These are phyloP conservation scores for Neoscelio sp. DNA, from an alignment of 2,888 invertebrate genomes.

Conservation along the genomic window DNA sequence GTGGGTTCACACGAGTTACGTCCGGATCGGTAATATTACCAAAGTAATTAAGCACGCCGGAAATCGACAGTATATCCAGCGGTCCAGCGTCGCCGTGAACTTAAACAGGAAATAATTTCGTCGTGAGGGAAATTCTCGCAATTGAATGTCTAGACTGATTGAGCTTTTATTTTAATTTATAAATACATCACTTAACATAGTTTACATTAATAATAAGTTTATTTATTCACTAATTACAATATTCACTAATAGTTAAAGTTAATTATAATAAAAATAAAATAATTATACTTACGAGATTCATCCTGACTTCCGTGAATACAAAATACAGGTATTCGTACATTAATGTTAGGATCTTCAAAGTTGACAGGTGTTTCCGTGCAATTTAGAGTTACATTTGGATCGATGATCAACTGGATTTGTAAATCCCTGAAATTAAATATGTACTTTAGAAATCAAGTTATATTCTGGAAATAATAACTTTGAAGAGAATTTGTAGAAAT, in stretches of 20 bases:
- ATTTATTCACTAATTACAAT: too few species aligned
- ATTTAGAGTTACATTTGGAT: slow-evolving; percentile 12
- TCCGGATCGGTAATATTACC: slow-evolving; percentile 21
- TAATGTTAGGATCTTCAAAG: slow-evolving; percentile 51
- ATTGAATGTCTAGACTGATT: too few species aligned
- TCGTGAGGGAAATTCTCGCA: too few species aligned
- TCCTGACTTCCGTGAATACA: slow-evolving; percentile 50
- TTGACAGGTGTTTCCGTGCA: slow-evolving; percentile 8
- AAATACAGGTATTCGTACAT: slow-evolving; percentile 42
- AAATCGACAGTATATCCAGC: slow-evolving; percentile 33
- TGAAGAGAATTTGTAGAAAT: too few species aligned
- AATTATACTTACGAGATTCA: slow-evolving; percentile 47
- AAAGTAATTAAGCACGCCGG: slow-evolving; percentile 47
- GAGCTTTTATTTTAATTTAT: too few species aligned
- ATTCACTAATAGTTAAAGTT: too few species aligned
- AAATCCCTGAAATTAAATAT: slow-evolving; percentile 38
- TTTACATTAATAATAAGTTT: too few species aligned
- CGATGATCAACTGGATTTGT: slow-evolving; percentile 24
- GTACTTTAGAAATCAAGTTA: too few species aligned
- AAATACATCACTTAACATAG: too few species aligned
- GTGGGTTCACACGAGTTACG: neutral
- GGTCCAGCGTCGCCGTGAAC: slow-evolving; percentile 39
- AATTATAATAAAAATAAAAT: neutral
- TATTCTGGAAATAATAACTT: too few species aligned
- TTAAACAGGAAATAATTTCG: slow-evolving; percentile 4